Evolutionary conservation across 2,113 vertebrate species (phyloP), one percentile per base, ranked within the genome.

Genomic region (Anser brachyrhynchus): DNA sequence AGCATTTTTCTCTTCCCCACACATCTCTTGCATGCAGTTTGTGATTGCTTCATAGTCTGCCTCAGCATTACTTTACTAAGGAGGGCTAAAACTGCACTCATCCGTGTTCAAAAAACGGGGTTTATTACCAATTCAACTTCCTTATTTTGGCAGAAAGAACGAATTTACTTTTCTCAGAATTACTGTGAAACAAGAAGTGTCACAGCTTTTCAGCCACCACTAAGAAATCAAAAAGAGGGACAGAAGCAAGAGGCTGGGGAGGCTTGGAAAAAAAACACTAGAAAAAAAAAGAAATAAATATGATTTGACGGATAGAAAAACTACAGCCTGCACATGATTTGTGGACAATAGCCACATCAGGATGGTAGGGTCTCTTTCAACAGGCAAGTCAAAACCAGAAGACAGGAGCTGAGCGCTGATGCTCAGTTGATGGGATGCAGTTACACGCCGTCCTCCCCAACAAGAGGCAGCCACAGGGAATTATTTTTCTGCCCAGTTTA

Each of bases 381-480:
- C 4, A 79, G 21, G 49, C 21, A 52, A 82, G 21, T 43, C 21
- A 33, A 1, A 78, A 75, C 69, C 59, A 74, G 16, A 1, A 5
- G 25, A 41, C 41, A 35, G 33, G 39, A 88, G 13, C 19, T 2
- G 21, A 71, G 43, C 44, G n/a, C 10, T 28, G 43, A 22, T 82
- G 74, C n/a, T 35, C 75, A n/a, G 62, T 1, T 1, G 39, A 44
- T 21, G 1, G 2, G n/a, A 78, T 37, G 2, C 2, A 0, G 59
- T 13, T 26, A 46, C 3, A 0, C 5, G 13, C 44, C 26, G 11
- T 59, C 54, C 31, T 41, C 29, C 65, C 73, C 28, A 96, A 54
- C 8, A 75, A 49, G 26, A 76, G n/a, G 11, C 21, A 59, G 11
- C 9, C 28, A 84, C 1, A 0, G 11, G 33, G 4, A 16, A 23